Percentiles rank a stretch among this genome's conserved stretches.
Conservation (phyloP, 2,888 invertebrate genomes). For the Standfussiana lucernea region DNA sequence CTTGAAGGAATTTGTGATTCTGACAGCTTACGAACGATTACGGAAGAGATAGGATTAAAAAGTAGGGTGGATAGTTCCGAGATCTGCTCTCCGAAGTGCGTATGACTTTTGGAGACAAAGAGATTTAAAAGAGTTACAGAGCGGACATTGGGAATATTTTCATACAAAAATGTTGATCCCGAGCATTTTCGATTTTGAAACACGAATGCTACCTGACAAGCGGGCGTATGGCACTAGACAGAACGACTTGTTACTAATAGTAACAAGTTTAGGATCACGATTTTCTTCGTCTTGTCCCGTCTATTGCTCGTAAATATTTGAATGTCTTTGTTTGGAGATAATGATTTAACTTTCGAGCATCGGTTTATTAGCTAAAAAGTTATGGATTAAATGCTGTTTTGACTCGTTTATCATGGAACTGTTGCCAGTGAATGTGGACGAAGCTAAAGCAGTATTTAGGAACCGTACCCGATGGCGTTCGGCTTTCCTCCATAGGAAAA, state of each 20-base stretch:
- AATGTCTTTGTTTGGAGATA: too few relatives aligned
- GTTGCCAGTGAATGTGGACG: neutral
- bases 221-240: too few relatives aligned
- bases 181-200: too few relatives aligned
- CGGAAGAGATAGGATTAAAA: neutral
- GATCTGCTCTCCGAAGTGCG: neutral
- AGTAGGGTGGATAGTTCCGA: neutral
- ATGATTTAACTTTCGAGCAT: neutral
- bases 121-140: too few relatives aligned
- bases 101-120: neutral
- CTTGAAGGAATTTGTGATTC: constrained; percentile 31
- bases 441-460: neutral
- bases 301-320: too few relatives aligned
- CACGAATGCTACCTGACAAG: too few relatives aligned
- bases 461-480: neutral
- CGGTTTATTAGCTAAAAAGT: too few relatives aligned
- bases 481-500: neutral
- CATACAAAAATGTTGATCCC: too few relatives aligned
- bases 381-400: neutral
- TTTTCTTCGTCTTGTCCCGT: too few relatives aligned
- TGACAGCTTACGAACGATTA: constrained; percentile 28
- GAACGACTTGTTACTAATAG: too few relatives aligned
- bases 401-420: neutral
- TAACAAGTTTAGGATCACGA: too few relatives aligned
- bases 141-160: too few relatives aligned